phyloP scores from a whole-genome alignment of 2,113 vertebrate genomes.

The Notarius lentiginosus region DNA sequence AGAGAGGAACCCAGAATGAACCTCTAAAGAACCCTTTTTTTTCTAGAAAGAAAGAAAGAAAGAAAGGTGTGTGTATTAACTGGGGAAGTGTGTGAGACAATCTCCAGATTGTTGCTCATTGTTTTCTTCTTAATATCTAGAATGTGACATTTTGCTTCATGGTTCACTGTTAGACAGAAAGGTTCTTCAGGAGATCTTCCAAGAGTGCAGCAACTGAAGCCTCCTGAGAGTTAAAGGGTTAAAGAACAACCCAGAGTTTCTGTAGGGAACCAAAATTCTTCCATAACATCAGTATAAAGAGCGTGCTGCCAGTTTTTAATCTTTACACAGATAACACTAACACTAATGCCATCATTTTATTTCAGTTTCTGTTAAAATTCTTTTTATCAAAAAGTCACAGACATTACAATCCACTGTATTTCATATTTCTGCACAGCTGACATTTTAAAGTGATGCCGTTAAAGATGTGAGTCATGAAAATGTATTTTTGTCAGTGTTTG shows the following conservation, averaged over 20 bases:
- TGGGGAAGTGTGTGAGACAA: not conserved
- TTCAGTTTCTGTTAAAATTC: not conserved
- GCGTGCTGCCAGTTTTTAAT: not conserved
- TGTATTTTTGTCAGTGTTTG: not conserved
- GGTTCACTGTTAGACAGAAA: not conserved
- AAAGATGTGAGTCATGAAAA: slow-evolving; percentile 7
- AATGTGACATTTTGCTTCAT: not conserved
- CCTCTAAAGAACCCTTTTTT: not conserved
- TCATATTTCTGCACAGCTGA: not conserved
- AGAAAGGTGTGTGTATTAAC: not conserved
- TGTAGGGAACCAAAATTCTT: not conserved
- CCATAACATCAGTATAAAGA: not conserved
- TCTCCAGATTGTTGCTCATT: not conserved
- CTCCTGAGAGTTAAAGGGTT: not conserved
- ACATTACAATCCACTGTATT: too few relatives aligned
- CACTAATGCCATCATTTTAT: not conserved
- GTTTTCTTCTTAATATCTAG: not conserved
- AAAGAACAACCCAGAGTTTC: not conserved
- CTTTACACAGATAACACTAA: not conserved
- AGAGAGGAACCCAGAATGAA: not conserved
- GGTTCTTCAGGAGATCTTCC: not conserved
- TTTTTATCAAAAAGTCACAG: too few relatives aligned
- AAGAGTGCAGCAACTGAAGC: not conserved
- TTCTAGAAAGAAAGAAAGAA: too few relatives aligned
- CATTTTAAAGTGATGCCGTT: not conserved